These are phyloP conservation scores for Unio pictorum DNA, from an alignment of 2,888 invertebrate species.

Conservation along the genomic window DNA sequence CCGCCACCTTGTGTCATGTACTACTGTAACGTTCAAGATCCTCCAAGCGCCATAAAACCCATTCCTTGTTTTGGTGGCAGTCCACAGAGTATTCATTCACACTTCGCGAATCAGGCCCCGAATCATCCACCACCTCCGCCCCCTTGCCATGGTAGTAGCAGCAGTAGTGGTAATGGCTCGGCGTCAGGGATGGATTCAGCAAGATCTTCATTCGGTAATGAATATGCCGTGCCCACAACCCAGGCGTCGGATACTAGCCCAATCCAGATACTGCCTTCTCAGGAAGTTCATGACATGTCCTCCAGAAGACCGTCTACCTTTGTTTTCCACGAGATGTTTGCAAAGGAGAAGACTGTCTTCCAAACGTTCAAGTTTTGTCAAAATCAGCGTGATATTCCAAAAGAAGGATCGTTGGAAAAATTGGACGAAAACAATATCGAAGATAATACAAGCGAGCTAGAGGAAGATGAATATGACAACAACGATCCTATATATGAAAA, in stretches of 20 bases:
- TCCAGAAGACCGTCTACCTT: conserved; percentile 34
- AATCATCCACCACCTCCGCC: too few relatives aligned
- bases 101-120: too few relatives aligned
- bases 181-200: background rate
- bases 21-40: too few relatives aligned
- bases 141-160: too few relatives aligned
- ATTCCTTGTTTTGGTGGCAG: too few relatives aligned
- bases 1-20: too few relatives aligned
- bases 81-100: too few relatives aligned
- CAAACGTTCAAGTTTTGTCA: background rate
- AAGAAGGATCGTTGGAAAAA: background rate
- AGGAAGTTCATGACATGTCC: background rate
- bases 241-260: conserved; percentile 4
- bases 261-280: background rate
- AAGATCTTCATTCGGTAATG: conserved; percentile 1
- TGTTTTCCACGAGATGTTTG: conserved; percentile 29
- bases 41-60: too few relatives aligned
- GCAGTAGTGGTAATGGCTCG: too few relatives aligned
- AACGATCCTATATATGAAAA: conserved; percentile 38
- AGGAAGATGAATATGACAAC: conserved; percentile 8
- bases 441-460: conserved; percentile 9
- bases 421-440: conserved; percentile 2
- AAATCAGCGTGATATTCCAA: background rate
- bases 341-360: conserved; percentile 6
- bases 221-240: conserved; percentile 32